Evolutionary conservation across 2,113 vertebrate genomes (phyloP).

Genomic region (Arizona elegans): DNA sequence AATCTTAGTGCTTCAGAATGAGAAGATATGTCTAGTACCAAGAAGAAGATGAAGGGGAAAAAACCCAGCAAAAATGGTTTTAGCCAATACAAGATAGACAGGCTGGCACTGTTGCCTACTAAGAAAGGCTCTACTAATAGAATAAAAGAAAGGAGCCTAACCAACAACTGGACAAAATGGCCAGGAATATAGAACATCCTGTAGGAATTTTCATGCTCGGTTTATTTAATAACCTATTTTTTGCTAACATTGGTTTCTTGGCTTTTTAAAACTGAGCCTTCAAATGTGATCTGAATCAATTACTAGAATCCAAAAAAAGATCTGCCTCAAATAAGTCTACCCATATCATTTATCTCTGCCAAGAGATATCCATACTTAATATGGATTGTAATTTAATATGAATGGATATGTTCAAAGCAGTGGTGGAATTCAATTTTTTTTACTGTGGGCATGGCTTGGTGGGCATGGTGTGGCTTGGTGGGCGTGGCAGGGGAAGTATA

Average conservation of each 20-base stretch:
- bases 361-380: background rate
- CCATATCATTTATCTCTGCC: background rate
- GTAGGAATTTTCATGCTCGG: background rate
- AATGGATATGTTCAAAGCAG: background rate
- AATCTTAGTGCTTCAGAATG: background rate
- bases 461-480: too few relatives aligned
- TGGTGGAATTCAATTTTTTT: background rate
- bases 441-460: too few relatives aligned
- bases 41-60: background rate
- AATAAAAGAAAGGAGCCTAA: background rate
- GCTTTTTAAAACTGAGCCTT: background rate
- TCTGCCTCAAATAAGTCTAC: background rate
- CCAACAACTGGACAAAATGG: background rate
- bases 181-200: background rate
- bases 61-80: background rate
- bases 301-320: background rate
- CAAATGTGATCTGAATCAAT: background rate
- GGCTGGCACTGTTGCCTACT: background rate
- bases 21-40: background rate
- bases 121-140: background rate
- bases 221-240: background rate
- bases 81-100: background rate
- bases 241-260: background rate
- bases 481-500: too few relatives aligned
- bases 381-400: background rate